Evolutionary conservation across 2,113 vertebrate species (phyloP).

Genomic region (Nicator chloris): DNA sequence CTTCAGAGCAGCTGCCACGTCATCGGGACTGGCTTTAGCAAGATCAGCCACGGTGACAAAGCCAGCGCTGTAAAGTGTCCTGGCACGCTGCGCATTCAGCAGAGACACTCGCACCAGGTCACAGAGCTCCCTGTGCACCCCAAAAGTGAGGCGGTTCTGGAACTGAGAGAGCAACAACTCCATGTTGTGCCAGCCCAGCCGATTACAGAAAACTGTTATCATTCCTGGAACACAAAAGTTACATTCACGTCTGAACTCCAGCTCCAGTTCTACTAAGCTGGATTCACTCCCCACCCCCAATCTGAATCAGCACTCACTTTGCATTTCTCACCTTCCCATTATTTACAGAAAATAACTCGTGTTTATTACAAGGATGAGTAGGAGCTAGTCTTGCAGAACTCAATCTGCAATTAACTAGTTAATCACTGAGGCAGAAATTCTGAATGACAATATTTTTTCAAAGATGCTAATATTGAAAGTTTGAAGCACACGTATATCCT

Average conservation of each 20-base stretch:
- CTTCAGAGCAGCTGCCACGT: constrained; percentile 85
- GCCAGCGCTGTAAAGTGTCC: constrained; percentile 82
- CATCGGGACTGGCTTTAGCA: constrained; percentile 76
- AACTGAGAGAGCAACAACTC: constrained; percentile 95
- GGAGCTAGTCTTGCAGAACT: not conserved
- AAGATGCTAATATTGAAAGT: not conserved
- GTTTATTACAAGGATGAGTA: not conserved
- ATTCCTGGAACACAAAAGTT: constrained; percentile 81
- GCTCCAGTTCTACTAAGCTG: not conserved
- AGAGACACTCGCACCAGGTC: constrained; percentile 91
- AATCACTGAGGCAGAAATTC: not conserved
- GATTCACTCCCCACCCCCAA: fast-evolving
- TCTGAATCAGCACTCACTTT: not conserved
- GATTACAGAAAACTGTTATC: constrained; percentile 92
- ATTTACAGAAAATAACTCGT: not conserved
- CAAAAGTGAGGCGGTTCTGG: constrained; percentile 93
- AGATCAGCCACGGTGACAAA: constrained; percentile 89
- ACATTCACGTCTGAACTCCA: not conserved
- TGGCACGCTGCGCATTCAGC: constrained; percentile 87
- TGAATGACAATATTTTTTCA: not conserved
- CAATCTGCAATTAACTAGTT: not conserved
- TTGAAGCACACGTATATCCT: not conserved
- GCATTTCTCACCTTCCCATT: not conserved
- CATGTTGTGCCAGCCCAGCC: constrained; percentile 96
- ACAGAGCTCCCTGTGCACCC: constrained; percentile 93